phyloP scores from a whole-genome alignment of 2,888 invertebrate genomes.

The Nomada fabriciana region DNA sequence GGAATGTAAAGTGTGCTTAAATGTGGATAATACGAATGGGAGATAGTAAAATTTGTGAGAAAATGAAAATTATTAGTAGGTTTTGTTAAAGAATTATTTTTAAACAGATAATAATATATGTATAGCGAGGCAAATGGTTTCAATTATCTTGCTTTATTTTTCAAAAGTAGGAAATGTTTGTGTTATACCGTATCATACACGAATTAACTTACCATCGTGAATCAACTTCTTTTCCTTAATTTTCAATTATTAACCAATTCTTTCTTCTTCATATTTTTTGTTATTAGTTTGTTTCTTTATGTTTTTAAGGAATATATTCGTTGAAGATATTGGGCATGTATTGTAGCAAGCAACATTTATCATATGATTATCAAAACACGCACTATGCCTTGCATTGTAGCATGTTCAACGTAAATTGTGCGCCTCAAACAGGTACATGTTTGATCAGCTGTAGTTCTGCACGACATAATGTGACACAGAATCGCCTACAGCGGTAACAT shows the following conservation, averaged over 20 bases:
- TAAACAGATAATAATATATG: too few relatives aligned
- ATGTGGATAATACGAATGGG: too few relatives aligned
- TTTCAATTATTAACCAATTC: conserved; percentile 8
- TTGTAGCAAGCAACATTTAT: not conserved
- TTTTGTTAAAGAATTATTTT: not conserved
- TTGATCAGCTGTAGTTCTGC: conserved; percentile 48
- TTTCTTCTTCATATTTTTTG: not conserved
- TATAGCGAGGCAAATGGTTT: too few relatives aligned
- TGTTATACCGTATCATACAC: not conserved
- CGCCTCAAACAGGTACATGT: conserved; percentile 41
- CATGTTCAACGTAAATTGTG: conserved; percentile 16
- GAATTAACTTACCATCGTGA: not conserved
- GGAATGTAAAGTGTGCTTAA: too few relatives aligned
- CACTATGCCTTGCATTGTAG: conserved; percentile 1
- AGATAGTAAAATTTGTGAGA: too few relatives aligned
- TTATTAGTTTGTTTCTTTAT: not conserved
- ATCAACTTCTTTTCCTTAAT: not conserved
- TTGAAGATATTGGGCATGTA: not conserved
- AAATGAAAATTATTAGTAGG: not conserved
- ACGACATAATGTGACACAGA: conserved; percentile 14
- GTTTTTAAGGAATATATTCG: too few relatives aligned
- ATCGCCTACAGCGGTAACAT: conserved; percentile 12
- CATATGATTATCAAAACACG: conserved; percentile 3
- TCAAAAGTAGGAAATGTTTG: not conserved
- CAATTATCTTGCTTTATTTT: not conserved